These are phyloP conservation scores for Balaeniceps rex DNA, from an alignment of 2,113 vertebrate genomes.

Conservation along the genomic window DNA sequence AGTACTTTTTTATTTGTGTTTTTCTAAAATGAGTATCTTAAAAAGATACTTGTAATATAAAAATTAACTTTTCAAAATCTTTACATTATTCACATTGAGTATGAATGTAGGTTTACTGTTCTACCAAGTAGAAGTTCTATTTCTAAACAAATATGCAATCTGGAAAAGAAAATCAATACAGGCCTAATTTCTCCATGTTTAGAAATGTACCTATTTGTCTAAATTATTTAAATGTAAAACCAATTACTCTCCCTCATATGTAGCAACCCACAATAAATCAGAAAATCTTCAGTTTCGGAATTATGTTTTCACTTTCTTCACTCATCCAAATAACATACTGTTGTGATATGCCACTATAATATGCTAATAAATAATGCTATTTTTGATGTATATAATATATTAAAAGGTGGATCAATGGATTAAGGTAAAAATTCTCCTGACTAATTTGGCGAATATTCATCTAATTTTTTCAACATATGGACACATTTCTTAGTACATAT, in stretches of 20 bases:
- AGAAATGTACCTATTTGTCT: neutral
- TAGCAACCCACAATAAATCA: neutral
- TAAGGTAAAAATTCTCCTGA: conserved; percentile 9
- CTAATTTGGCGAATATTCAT: conserved; percentile 2
- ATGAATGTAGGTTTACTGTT: neutral
- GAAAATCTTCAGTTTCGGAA: neutral
- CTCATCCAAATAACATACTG: neutral
- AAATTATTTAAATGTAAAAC: neutral
- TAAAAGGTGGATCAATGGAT: neutral
- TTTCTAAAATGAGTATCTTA: neutral
- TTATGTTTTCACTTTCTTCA: neutral
- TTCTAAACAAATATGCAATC: neutral
- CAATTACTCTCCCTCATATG: neutral
- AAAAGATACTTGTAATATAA: neutral
- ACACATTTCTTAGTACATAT: neutral
- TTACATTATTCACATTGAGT: neutral
- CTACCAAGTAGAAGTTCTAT: neutral
- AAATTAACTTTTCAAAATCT: neutral
- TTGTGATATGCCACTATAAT: neutral
- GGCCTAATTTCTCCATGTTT: neutral
- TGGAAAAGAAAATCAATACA: neutral
- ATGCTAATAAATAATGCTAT: neutral
- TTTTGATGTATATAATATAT: neutral
- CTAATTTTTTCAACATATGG: conserved; percentile 13
- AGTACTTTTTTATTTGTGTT: neutral